These are phyloP conservation scores for Lophochroa leadbeateri DNA, from an alignment of 2,113 vertebrate genomes.

Conservation along the genomic window DNA sequence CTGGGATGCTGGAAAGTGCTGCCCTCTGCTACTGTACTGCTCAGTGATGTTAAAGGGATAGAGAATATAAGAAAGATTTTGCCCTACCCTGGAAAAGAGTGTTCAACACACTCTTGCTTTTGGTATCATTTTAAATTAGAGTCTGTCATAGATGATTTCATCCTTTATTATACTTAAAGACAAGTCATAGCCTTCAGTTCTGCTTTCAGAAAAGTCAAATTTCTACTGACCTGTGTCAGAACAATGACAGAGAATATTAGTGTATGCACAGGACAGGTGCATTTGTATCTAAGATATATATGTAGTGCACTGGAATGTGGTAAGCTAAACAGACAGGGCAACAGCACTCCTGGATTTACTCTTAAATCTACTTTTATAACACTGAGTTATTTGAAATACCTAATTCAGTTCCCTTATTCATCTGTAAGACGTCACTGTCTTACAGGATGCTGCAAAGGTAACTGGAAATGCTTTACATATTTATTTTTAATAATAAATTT, in stretches of 20 bases:
- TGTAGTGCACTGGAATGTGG: neutral
- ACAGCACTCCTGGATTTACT: neutral
- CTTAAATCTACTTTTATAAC: neutral
- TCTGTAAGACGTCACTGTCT: neutral
- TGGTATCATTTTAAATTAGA: neutral
- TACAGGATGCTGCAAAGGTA: neutral
- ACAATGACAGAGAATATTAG: neutral
- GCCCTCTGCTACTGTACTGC: neutral
- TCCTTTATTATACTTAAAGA: neutral
- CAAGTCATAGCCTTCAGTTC: conserved; percentile 3
- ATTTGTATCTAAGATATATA: neutral
- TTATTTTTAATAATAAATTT: neutral
- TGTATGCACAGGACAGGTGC: neutral
- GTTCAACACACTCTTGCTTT: neutral
- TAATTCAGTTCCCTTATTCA: neutral
- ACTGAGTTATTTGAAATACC: neutral
- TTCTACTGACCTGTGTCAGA: conserved; percentile 25
- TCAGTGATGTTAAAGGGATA: neutral
- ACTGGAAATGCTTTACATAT: neutral
- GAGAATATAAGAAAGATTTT: neutral
- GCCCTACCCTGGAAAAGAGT: neutral
- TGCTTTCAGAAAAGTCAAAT: conserved; percentile 13
- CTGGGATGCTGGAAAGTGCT: neutral
- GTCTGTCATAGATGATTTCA: neutral
- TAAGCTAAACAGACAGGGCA: neutral